phyloP scores from a whole-genome alignment of 1,140 invertebrate species.

The Zophobas morio region DNA sequence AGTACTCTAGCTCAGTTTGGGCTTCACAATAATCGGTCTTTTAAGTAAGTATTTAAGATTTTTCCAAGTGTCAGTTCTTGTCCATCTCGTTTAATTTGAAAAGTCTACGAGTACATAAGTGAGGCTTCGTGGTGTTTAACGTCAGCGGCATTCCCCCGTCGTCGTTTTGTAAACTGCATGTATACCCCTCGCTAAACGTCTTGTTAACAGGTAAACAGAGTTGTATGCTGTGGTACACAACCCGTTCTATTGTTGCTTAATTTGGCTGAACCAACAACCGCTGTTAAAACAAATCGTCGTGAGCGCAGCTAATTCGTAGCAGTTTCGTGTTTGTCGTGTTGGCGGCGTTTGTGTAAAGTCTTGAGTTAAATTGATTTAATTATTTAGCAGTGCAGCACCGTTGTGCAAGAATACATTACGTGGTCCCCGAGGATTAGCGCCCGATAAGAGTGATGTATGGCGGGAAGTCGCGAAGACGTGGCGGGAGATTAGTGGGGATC shows the following conservation, averaged over 20 bases:
- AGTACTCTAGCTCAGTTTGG: no score
- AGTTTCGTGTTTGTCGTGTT: conserved; percentile 30
- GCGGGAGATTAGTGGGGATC: conserved; percentile 65
- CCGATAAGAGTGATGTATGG: conserved; percentile 59
- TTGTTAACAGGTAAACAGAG: conserved; percentile 24
- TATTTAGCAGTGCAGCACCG: conserved; percentile 48
- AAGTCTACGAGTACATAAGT: no score
- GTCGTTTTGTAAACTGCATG: not conserved
- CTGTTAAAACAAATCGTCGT: conserved; percentile 54
- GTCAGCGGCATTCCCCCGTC: not conserved
- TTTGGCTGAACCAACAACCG: conserved; percentile 29
- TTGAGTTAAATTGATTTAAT: conserved; percentile 51
- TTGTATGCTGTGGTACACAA: conserved; percentile 8
- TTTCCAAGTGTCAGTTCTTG: no score
- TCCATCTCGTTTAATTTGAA: no score
- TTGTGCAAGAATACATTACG: conserved; percentile 48
- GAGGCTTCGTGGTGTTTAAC: no score
- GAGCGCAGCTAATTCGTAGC: conserved; percentile 33
- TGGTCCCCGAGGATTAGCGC: conserved; percentile 54
- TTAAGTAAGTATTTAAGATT: no score
- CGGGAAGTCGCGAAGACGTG: conserved; percentile 66
- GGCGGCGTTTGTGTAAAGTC: conserved; percentile 28
- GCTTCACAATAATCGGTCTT: no score
- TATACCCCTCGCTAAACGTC: not conserved
- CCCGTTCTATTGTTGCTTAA: conserved; percentile 20